Evolutionary conservation across 1,140 invertebrate genomes (phyloP), one percentile per base, ranked within the genome.

Genomic region (Orussus abietinus): DNA sequence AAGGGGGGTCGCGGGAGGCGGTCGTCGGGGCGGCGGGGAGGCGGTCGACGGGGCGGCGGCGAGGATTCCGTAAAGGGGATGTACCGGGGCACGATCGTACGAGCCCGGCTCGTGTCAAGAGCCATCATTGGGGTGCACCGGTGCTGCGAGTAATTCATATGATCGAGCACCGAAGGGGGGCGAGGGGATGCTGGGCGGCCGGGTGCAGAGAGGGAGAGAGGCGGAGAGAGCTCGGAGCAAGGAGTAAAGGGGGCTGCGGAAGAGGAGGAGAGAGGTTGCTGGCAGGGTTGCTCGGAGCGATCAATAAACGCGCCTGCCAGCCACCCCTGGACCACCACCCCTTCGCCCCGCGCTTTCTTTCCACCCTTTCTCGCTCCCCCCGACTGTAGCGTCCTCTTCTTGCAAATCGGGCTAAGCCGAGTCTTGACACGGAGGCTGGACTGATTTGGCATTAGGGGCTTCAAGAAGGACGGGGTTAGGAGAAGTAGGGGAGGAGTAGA

Each of bases 291-390:
- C 63, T 66, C 38, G 49, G 39, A 61, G 57, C 65, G 67, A 70
- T 68, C 67, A 70, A 68, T 68, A 68, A 66, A 66, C 57, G 65
- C 64, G 32, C 51, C 53, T 59, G 58, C 63, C 64, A 62, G 62
- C 64, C 62, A 36, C 14, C 38, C 38, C 22, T 26, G 20, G 38
- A 60, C 66, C 60, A 58, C 64, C 42, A 45, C 51, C 50, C 55
- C 57, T 55, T 51, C 51, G 57, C 45, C 47, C 20, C 44, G 39
- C 47, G 47, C 42, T 36, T 33, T 32, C 51, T 31, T 35, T 17
- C n/a, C 22, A 30, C 32, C 30, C 32, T 20, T 32, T 33, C 31
- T 25, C 22, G 13, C 25, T 22, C 31, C 38, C 14, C 35, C n/a
- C n/a, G n/a, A n/a, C n/a, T n/a, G n/a, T n/a, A n/a, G n/a, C n/a